phyloP scores from a whole-genome alignment of 1,140 invertebrate genomes.

The Triops cancriformis region DNA sequence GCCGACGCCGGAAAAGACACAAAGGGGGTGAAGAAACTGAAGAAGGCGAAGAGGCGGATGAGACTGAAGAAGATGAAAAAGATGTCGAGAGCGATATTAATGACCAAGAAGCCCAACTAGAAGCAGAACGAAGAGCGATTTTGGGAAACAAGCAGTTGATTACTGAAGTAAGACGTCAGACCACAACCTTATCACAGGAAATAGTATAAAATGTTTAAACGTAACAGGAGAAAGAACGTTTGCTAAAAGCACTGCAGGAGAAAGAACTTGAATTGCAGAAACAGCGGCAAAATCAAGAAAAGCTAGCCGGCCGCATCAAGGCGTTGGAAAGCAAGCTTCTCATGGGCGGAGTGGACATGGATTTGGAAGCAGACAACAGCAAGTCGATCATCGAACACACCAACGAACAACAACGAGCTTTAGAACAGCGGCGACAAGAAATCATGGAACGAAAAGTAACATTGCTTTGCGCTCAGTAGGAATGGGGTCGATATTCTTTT shows the following conservation, averaged over 20 bases:
- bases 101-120: slow-evolving; percentile 36
- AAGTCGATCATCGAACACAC: slow-evolving; percentile 67
- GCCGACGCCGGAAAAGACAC: slow-evolving; percentile 24
- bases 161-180: slow-evolving; percentile 18
- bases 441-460: slow-evolving; percentile 72
- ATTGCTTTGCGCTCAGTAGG: slow-evolving; percentile 1
- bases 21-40: slow-evolving; percentile 32
- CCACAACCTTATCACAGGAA: not conserved
- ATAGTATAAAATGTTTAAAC: not conserved
- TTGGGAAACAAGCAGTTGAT: slow-evolving; percentile 41
- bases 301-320: slow-evolving; percentile 46
- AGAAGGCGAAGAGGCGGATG: slow-evolving; percentile 36
- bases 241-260: slow-evolving; percentile 48
- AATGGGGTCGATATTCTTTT: not conserved
- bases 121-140: slow-evolving; percentile 46
- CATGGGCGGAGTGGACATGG: slow-evolving; percentile 48
- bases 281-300: slow-evolving; percentile 48
- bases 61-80: slow-evolving; percentile 40
- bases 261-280: slow-evolving; percentile 48
- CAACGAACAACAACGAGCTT: slow-evolving; percentile 72
- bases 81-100: slow-evolving; percentile 39
- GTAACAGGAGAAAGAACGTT: slow-evolving; percentile 52
- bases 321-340: slow-evolving; percentile 81
- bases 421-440: slow-evolving; percentile 68
- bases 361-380: slow-evolving; percentile 53